Conservation (phyloP, 1,140 invertebrate species). For the Phymorhynchus buccinoides region DNA sequence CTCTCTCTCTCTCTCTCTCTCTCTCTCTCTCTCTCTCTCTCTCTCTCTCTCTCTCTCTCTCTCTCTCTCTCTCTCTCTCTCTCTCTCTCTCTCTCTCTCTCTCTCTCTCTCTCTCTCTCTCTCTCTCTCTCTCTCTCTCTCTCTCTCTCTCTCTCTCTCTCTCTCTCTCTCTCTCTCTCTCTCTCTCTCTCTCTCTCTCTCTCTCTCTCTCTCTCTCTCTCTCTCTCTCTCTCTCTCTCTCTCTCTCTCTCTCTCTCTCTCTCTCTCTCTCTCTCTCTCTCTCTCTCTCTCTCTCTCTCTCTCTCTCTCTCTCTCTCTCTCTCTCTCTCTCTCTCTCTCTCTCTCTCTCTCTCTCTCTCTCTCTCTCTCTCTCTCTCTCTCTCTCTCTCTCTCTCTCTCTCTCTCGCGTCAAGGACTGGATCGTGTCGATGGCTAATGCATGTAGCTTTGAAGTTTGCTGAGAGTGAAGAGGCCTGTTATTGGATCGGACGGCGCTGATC, state of each 20-base stretch:
- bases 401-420: no score
- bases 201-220: not conserved
- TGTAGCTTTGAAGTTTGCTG: no score
- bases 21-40: not conserved
- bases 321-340: not conserved
- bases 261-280: not conserved
- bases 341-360: not conserved
- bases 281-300: not conserved
- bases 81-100: not conserved
- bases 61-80: not conserved
- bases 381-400: not conserved
- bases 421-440: no score
- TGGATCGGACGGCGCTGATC: no score
- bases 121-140: slow-evolving; percentile 4
- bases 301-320: not conserved
- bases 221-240: not conserved
- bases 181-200: not conserved
- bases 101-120: not conserved
- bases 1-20: not conserved
- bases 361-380: not conserved
- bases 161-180: not conserved
- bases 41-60: not conserved
- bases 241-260: not conserved
- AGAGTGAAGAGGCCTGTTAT: no score
- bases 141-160: not conserved